phyloP scores from a whole-genome alignment of 1,140 invertebrate species.

The Chionoecetes opilio region DNA sequence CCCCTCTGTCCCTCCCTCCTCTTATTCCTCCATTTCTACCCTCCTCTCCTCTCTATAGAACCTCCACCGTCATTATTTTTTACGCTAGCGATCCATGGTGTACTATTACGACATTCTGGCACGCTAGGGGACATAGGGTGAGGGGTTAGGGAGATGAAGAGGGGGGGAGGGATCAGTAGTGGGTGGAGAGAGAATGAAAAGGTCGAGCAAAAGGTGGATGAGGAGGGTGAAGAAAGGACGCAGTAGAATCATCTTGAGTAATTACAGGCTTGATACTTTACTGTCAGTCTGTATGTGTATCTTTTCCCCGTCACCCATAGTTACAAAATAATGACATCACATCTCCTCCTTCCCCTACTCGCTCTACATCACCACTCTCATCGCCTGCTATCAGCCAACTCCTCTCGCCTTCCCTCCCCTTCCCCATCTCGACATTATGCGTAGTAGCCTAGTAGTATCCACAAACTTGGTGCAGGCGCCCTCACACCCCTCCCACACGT shows the following conservation, averaged over 20 bases:
- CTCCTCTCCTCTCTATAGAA: not conserved
- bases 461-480: not conserved
- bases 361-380: not conserved
- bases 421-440: not conserved
- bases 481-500: not conserved
- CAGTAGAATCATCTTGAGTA: too few species aligned
- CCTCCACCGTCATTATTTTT: not conserved
- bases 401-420: not conserved
- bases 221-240: too few species aligned
- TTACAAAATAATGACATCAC: not conserved
- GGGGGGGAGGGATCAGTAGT: not conserved
- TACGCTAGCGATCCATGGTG: not conserved
- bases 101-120: not conserved
- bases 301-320: not conserved
- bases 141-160: not conserved
- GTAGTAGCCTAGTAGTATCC: not conserved
- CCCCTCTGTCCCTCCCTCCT: not conserved
- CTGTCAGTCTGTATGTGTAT: not conserved
- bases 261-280: too few species aligned
- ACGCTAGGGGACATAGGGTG: too few species aligned
- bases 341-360: not conserved
- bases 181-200: not conserved
- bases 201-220: not conserved
- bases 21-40: not conserved
- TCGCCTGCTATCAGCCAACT: too few species aligned